A percentile compares a stretch with the other conserved stretches of the same genome.
Evolutionary conservation across 2,113 vertebrate genomes (phyloP).

Genomic region (Anseranas semipalmata): DNA sequence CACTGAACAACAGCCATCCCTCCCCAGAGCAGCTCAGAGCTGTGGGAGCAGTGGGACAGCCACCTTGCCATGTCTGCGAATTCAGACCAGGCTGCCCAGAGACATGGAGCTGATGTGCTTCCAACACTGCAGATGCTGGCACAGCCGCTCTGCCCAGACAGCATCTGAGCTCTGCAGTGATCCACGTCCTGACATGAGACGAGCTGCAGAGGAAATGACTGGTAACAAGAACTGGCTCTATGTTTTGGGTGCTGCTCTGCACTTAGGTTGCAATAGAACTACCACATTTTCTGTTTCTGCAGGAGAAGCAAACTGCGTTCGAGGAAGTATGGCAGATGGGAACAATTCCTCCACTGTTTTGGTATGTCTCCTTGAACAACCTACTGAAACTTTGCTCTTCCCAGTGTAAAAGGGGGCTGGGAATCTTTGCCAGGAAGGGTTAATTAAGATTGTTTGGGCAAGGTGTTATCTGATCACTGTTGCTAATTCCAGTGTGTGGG

Average conservation of each 20-base stretch:
- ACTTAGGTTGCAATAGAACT: neutral
- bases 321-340: neutral
- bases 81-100: fast-evolving
- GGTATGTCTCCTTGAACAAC: neutral
- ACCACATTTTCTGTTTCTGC: neutral
- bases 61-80: fast-evolving
- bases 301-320: neutral
- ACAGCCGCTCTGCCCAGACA: neutral
- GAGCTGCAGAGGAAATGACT: neutral
- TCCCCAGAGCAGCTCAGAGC: neutral
- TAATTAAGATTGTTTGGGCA: neutral
- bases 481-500: neutral
- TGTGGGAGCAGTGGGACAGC: neutral
- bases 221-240: fast-evolving
- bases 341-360: neutral
- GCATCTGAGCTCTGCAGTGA: fast-evolving
- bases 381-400: neutral
- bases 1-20: neutral
- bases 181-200: fast-evolving
- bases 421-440: neutral
- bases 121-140: neutral
- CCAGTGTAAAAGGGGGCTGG: neutral
- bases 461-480: neutral
- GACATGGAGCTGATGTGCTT: fast-evolving
- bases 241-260: neutral